phyloP scores from a whole-genome alignment of 1,140 invertebrate species.

The Sitobion miscanthi region DNA sequence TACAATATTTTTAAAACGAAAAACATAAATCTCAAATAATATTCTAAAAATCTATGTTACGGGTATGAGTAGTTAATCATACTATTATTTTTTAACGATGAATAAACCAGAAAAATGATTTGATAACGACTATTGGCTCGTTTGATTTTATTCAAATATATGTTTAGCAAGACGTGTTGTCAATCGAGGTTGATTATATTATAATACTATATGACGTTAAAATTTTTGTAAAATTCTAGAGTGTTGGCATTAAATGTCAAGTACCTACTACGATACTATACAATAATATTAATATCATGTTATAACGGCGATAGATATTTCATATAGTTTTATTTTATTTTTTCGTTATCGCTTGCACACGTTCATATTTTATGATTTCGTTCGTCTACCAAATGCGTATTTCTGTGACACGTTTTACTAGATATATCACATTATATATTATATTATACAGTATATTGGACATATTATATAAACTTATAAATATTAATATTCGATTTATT shows the following conservation, averaged over 20 bases:
- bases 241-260: not conserved
- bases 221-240: not conserved
- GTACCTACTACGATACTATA: not conserved
- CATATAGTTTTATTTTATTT: not conserved
- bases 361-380: not conserved
- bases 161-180: too few relatives aligned
- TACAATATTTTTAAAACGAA: not conserved
- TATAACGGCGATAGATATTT: not conserved
- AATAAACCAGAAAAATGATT: not conserved
- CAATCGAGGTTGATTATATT: too few relatives aligned
- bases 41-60: not conserved
- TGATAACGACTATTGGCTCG: not conserved
- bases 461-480: not conserved
- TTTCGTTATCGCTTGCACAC: not conserved
- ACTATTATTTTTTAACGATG: not conserved
- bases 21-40: not conserved
- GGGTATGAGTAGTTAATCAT: not conserved
- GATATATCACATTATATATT: too few relatives aligned
- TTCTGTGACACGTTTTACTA: not conserved
- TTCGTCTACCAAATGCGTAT: not conserved
- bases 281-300: not conserved
- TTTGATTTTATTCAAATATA: not conserved
- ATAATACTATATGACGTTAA: too few relatives aligned
- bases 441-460: not conserved
- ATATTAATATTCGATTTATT: slow-evolving; percentile 3